phyloP scores from a whole-genome alignment of 1,140 invertebrate genomes.

The Caerostris extrusa region DNA sequence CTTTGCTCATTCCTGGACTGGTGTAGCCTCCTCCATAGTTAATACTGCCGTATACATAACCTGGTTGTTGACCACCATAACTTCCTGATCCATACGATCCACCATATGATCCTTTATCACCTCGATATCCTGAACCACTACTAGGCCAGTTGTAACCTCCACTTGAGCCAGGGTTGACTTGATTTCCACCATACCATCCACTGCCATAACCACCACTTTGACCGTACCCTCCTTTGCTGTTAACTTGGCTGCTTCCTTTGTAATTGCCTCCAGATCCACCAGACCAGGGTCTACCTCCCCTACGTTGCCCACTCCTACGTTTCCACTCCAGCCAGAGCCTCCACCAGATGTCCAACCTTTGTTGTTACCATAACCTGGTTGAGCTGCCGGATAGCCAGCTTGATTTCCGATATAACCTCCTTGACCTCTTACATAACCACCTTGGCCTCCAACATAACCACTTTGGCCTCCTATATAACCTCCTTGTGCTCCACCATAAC shows the following conservation, averaged over 20 bases:
- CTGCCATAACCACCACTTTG: conserved; percentile 37
- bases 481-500: not conserved
- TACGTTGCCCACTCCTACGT: not conserved
- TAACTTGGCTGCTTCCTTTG: conserved; percentile 2
- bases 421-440: not conserved
- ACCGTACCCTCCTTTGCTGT: conserved; percentile 13
- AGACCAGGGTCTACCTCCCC: not conserved
- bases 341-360: conserved; percentile 53
- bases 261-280: conserved; percentile 43
- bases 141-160: conserved; percentile 44
- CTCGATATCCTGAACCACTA: not conserved
- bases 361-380: conserved; percentile 51
- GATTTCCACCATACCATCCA: conserved; percentile 54
- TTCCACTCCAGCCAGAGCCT: conserved; percentile 41
- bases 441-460: conserved; percentile 21
- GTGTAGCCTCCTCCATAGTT: conserved; percentile 44
- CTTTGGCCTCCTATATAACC: not conserved
- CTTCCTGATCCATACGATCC: not conserved
- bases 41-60: conserved; percentile 52
- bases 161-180: not conserved
- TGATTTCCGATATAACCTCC: conserved; percentile 38
- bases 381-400: not conserved
- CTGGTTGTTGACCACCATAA: not conserved
- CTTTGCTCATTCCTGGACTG: conserved; percentile 25
- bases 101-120: conserved; percentile 1